These are phyloP conservation scores for Conger conger DNA, from an alignment of 2,113 vertebrate genomes.

Conservation along the genomic window DNA sequence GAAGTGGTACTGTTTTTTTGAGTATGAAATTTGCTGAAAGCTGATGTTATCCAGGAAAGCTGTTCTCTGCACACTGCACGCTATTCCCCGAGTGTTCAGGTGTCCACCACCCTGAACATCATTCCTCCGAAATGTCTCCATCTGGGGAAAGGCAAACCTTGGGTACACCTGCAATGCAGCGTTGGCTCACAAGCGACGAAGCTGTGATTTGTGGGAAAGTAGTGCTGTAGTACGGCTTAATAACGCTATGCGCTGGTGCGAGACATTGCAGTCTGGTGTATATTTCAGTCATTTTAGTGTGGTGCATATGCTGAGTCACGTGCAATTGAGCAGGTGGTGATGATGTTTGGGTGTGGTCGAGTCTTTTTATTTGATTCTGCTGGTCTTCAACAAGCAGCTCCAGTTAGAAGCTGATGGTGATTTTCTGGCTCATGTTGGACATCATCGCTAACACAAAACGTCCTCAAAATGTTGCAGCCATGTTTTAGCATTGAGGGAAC, in stretches of 20 bases:
- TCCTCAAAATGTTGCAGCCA: no score
- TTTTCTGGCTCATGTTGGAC: no score
- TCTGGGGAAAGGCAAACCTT: neutral
- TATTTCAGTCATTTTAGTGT: no score
- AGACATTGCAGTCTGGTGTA: no score
- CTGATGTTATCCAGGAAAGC: slow-evolving; percentile 17
- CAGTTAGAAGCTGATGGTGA: neutral
- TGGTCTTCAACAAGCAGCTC: neutral
- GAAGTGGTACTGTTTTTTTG: slow-evolving; percentile 18
- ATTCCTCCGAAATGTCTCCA: neutral
- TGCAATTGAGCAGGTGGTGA: neutral
- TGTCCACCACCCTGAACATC: neutral
- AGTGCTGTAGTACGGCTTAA: neutral
- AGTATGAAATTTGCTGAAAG: slow-evolving; percentile 33
- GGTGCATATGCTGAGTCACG: no score
- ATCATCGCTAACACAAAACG: no score
- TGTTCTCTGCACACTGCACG: neutral
- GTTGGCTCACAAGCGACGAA: neutral
- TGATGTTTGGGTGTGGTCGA: neutral
- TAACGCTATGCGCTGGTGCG: no score
- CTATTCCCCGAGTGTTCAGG: neutral
- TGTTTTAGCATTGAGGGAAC: no score
- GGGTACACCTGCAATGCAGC: neutral
- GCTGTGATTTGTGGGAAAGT: neutral
- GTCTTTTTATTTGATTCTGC: no score